Percentiles rank a stretch among this genome's conserved stretches.
These are phyloP conservation scores for Apolygus lucorum DNA, from an alignment of 1,140 invertebrate genomes.

Conservation along the genomic window DNA sequence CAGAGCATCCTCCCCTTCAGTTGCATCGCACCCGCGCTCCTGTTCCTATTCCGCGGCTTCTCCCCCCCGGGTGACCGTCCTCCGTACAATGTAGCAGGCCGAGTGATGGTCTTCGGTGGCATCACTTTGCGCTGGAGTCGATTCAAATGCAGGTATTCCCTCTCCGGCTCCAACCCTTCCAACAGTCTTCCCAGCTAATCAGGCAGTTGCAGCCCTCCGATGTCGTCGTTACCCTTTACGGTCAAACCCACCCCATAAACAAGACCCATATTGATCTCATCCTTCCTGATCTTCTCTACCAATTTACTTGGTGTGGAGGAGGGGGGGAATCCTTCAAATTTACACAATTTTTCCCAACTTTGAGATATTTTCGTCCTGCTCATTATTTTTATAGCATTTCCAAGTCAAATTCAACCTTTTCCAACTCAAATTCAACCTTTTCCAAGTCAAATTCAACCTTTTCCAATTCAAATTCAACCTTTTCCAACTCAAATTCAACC, in stretches of 20 bases:
- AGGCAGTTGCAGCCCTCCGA: background rate
- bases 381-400: too few relatives aligned
- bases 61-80: background rate
- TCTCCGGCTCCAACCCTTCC: background rate
- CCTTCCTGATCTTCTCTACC: background rate
- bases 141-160: slow-evolving; percentile 3
- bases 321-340: too few relatives aligned
- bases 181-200: background rate
- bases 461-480: too few relatives aligned
- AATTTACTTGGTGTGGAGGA: background rate
- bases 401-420: too few relatives aligned
- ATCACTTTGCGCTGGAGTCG: background rate
- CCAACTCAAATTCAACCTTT: too few relatives aligned
- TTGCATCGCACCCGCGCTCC: background rate
- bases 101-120: background rate
- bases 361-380: too few relatives aligned
- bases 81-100: background rate
- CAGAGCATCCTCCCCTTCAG: too few relatives aligned
- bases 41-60: background rate
- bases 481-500: too few relatives aligned
- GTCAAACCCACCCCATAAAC: background rate
- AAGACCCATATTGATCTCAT: slow-evolving; percentile 3
- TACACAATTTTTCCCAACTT: too few relatives aligned
- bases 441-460: too few relatives aligned
- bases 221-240: background rate